These are phyloP conservation scores for Lobophora halterata DNA, from an alignment of 2,888 invertebrate species.

Conservation along the genomic window DNA sequence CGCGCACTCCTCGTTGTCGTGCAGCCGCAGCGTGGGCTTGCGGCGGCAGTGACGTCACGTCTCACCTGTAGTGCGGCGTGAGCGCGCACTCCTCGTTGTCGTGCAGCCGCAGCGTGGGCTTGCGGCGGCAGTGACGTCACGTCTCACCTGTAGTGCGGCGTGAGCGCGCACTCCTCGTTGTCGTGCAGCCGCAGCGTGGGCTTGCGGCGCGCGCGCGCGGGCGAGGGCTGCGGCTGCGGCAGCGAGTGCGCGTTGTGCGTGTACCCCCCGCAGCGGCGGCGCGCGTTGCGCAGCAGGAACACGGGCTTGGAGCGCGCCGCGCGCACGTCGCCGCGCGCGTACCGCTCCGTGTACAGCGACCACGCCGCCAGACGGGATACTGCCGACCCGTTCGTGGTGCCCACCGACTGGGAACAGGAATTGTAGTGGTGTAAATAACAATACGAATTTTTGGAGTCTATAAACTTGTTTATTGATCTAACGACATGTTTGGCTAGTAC, in stretches of 20 bases:
- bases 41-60: no score
- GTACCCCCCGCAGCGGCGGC: conserved; percentile 55
- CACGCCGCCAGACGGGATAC: conserved; percentile 53
- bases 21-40: no score
- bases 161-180: conserved; percentile 30
- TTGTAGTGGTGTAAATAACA: no score
- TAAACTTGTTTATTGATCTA: no score
- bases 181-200: conserved; percentile 50
- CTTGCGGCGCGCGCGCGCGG: conserved; percentile 37
- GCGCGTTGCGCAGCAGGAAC: conserved; percentile 56
- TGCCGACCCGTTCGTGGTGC: conserved; percentile 33
- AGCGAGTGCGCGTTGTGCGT: conserved; percentile 42
- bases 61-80: no score
- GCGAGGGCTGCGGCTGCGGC: conserved; percentile 37
- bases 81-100: no score
- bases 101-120: no score
- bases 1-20: no score
- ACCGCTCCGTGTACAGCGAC: conserved; percentile 61
- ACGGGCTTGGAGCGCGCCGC: conserved; percentile 61
- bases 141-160: conserved; percentile 20
- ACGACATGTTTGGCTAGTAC: no score
- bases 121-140: no score
- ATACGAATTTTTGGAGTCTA: no score
- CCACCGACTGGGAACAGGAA: conserved; percentile 1
- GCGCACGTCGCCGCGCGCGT: conserved; percentile 40